Evolutionary conservation across 2,797 vertebrate genomes (phyloP), one percentile per base, ranked within the genome.

Genomic region (Zenarchopterus dispar): DNA sequence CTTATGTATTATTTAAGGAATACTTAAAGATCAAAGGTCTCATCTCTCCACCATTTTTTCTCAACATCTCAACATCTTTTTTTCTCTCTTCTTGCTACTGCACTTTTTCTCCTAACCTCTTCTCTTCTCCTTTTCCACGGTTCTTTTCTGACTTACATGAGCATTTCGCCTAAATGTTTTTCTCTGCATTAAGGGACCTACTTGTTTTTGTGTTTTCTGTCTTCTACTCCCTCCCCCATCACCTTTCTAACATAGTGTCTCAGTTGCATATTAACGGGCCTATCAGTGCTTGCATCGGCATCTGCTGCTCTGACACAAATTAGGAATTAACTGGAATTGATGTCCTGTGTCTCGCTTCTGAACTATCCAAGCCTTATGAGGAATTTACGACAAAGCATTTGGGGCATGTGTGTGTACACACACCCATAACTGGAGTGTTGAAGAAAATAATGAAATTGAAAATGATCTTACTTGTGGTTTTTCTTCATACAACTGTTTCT

Each of bases 291-390:
- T 94, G 92, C 94, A 94, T 95, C 93, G 94, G 95, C 96, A 97
- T 97, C 96, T 97, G 96, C 95, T 96, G 95, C 94, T 95, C 94
- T 97, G 96, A 97, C 95, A 97, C 95, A 97, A 97, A 97, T 96
- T 96, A 96, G 96, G 95, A 97, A 96, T 97, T 97, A 97, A 97
- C 95, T 95, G 95, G 95, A 97, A 97, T 97, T 97, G 96, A 97
- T 97, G 96, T 96, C 95, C 94, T 95, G 95, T 93, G 94, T 94
- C 60, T 87, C 70, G 77, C 96, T 94, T 96, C 95, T 95, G 95
- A 97, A 96, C 95, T 96, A 95, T 97, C 95, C 94, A 94, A 94
- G 67, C 73, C 95, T 96, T 94, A 95, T 97, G 95, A 96, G 96
- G 95, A 85, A 83, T 82, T 68, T 84, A 83, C 75, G 64, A 73